Evolutionary conservation across 2,888 invertebrate genomes (phyloP), one percentile per base, ranked within the genome.

Genomic region (Piscicola geometra): DNA sequence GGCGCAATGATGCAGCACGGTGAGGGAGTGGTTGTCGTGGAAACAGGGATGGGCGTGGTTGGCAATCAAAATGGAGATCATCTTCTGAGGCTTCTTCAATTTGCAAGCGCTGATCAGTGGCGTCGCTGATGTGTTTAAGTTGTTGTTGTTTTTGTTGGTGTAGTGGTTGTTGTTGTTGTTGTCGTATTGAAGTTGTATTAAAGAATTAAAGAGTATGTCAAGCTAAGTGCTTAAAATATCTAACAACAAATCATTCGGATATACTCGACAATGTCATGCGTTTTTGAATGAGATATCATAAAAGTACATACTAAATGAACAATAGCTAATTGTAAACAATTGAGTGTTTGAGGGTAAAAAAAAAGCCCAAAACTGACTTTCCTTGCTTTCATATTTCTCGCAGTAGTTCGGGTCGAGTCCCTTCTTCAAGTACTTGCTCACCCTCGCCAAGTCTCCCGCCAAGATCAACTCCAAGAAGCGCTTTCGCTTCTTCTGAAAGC

Each of bases 11-110:
- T 56, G 60, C 60, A 56, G 15, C n/a, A 25, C 60, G 21, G 60
- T 56, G 60, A 56, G 60, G n/a, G 60, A 25, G n/a, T 56, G 60
- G 60, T 56, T 56, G 60, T 56, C 60, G n/a, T 56, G 60, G 60
- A 56, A 56, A 56, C n/a, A 56, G 21, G 60, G 60, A 56, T 56
- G 60, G 5, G 60, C 60, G n/a, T 56, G 60, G n/a, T 56, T 18
- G n/a, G 60, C 60, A 25, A 56, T n/a, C 5, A 56, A n/a, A 15
- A 56, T 15, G 5, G 60, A 56, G 5, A 56, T 3, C 60, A 56
- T 56, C 25, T 18, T 56, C n/a, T 56, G 60, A 56, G 60, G 60
- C 3, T 56, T 56, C 25, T 56, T 5, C 25, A 56, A 5, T 21
- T 56, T 56, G 60, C n/a, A 18, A 18, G 60, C 60, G 5, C 25